A percentile compares a stretch with the other conserved stretches of the same genome.
phyloP scores from a whole-genome alignment of 1,140 invertebrate genomes.

The Lepidostoma basale region DNA sequence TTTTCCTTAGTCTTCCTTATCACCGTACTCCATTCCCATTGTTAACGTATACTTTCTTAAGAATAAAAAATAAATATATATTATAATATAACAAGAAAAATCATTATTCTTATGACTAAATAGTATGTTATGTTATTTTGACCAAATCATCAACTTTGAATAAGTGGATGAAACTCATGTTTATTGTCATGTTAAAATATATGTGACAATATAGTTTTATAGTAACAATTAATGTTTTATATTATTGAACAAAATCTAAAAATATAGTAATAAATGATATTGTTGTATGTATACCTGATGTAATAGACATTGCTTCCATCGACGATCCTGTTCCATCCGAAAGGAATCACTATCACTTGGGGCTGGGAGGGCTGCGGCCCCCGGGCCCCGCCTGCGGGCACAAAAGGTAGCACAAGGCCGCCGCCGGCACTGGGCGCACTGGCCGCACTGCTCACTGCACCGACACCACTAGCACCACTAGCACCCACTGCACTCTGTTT shows the following conservation, averaged over 20 bases:
- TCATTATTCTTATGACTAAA: too few relatives aligned
- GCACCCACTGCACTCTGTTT: constrained; percentile 45
- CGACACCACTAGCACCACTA: constrained; percentile 39
- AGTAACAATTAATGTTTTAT: neutral
- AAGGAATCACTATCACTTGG: constrained; percentile 57
- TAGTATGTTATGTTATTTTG: too few relatives aligned
- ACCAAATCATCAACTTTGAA: too few relatives aligned
- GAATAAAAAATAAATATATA: too few relatives aligned
- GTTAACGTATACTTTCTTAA: too few relatives aligned
- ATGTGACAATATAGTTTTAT: too few relatives aligned
- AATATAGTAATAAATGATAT: too few relatives aligned
- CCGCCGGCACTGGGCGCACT: constrained; percentile 21
- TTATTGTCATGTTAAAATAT: too few relatives aligned
- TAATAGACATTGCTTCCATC: constrained; percentile 57
- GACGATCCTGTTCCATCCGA: constrained; percentile 59
- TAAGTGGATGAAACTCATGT: too few relatives aligned
- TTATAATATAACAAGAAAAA: too few relatives aligned
- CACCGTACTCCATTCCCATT: too few relatives aligned
- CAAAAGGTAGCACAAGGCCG: constrained; percentile 25
- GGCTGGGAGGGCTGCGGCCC: constrained; percentile 27
- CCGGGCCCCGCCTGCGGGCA: constrained; percentile 12
- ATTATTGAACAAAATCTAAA: neutral
- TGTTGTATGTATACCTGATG: constrained; percentile 55
- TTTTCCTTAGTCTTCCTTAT: too few relatives aligned
- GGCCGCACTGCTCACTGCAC: constrained; percentile 38